Evolutionary conservation across 2,797 vertebrate genomes (phyloP).

Genomic region (Champsocephalus esox): DNA sequence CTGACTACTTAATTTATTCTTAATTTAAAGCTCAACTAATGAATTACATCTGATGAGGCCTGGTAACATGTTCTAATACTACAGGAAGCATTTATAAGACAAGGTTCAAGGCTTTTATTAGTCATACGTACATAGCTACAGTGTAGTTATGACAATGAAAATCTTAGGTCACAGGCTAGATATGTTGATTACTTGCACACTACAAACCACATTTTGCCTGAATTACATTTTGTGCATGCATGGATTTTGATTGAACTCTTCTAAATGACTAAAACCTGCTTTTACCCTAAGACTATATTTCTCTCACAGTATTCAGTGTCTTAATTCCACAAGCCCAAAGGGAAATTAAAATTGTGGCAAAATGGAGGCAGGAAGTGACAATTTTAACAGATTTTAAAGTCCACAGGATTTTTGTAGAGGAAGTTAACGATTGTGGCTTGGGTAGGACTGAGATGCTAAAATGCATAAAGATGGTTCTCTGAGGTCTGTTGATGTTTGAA

Average conservation of each 20-base stretch:
- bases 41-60: background rate
- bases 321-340: conserved; percentile 59
- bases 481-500: conserved; percentile 25
- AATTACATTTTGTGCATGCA: conserved; percentile 11
- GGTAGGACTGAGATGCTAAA: conserved; percentile 50
- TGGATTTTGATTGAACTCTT: conserved; percentile 21
- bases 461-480: conserved; percentile 52
- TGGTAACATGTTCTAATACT: no score
- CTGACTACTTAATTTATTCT: background rate
- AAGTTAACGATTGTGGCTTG: conserved; percentile 75
- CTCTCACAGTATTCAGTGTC: conserved; percentile 51
- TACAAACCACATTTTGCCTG: background rate
- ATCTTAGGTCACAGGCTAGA: no score
- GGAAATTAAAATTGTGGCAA: conserved; percentile 68
- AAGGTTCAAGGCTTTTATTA: no score
- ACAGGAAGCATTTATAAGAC: no score
- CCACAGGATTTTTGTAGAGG: conserved; percentile 66
- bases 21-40: background rate
- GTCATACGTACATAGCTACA: no score
- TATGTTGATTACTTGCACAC: background rate
- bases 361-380: conserved; percentile 71
- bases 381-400: conserved; percentile 79
- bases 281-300: conserved; percentile 44
- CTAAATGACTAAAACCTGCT: conserved; percentile 9
- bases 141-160: no score